These are phyloP conservation scores for Orgyia antiqua DNA, from an alignment of 2,888 invertebrate genomes.

Conservation along the genomic window DNA sequence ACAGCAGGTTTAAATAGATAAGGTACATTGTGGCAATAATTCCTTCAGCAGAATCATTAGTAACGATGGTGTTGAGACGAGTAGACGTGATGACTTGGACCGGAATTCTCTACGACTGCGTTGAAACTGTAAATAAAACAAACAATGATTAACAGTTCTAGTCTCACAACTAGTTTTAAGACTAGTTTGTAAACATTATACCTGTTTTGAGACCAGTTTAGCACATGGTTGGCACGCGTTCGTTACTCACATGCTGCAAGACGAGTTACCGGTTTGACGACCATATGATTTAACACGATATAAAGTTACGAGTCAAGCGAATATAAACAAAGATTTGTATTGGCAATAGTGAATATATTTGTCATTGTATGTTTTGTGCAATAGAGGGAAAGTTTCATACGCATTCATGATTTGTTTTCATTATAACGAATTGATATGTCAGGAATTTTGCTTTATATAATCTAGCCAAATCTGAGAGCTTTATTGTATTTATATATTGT, in stretches of 20 bases:
- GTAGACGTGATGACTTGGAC: constrained; percentile 66
- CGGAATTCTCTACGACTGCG: constrained; percentile 71
- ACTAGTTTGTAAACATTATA: constrained; percentile 31
- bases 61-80: constrained; percentile 61
- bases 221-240: constrained; percentile 52
- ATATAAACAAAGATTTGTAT: constrained; percentile 38
- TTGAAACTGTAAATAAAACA: constrained; percentile 62
- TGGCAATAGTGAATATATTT: constrained; percentile 33
- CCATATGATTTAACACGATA: constrained; percentile 52
- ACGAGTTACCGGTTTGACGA: constrained; percentile 56
- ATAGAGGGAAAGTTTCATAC: constrained; percentile 42
- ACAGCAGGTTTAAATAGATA: constrained; percentile 53
- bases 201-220: constrained; percentile 37
- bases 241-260: constrained; percentile 51
- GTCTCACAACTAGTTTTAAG: constrained; percentile 20
- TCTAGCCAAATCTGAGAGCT: no score
- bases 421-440: no score
- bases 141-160: constrained; percentile 1
- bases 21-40: constrained; percentile 35
- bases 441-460: no score
- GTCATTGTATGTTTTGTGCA: constrained; percentile 38
- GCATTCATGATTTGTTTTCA: no score
- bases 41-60: constrained; percentile 30
- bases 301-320: constrained; percentile 34
- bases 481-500: no score